A percentile compares a stretch with the other conserved stretches of the same genome.
Evolutionary conservation across 2,888 invertebrate species (phyloP).

Genomic region (Cryptophagus acutangulus): DNA sequence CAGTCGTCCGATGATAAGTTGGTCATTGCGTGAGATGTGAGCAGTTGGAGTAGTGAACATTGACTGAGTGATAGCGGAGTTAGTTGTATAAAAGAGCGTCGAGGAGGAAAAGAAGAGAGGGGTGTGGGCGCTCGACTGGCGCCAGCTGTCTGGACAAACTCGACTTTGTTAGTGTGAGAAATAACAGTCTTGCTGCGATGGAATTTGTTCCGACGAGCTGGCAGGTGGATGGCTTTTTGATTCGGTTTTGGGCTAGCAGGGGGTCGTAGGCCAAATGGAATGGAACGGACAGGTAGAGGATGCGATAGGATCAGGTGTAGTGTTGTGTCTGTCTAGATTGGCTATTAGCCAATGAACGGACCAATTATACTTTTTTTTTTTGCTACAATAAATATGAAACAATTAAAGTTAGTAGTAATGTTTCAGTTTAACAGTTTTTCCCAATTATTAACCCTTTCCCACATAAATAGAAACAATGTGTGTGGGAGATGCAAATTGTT

Average conservation of each 20-base stretch:
- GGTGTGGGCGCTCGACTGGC: conserved; percentile 54
- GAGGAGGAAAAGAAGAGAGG: conserved; percentile 47
- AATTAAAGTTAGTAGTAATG: too few relatives aligned
- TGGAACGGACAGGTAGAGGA: neutral
- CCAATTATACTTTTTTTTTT: too few relatives aligned
- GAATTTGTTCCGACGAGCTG: conserved; percentile 30
- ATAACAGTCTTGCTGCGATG: conserved; percentile 52
- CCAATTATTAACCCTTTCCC: too few relatives aligned
- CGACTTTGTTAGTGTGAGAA: conserved; percentile 48
- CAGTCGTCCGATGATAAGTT: too few relatives aligned
- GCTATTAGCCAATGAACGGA: too few relatives aligned
- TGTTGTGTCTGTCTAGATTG: too few relatives aligned
- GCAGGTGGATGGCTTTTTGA: conserved; percentile 20
- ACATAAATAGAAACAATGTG: too few relatives aligned
- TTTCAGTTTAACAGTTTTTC: too few relatives aligned
- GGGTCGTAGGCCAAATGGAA: neutral
- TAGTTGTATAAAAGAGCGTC: too few relatives aligned
- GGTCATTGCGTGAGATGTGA: too few relatives aligned
- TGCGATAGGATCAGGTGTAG: conserved; percentile 8
- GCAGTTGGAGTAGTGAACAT: conserved; percentile 54
- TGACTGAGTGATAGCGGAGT: neutral
- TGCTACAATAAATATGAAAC: too few relatives aligned
- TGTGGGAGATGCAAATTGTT: too few relatives aligned
- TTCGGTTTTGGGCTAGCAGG: neutral
- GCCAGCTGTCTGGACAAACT: conserved; percentile 47